phyloP scores from a whole-genome alignment of 1,140 invertebrate species.

The Magallana ariakensis region DNA sequence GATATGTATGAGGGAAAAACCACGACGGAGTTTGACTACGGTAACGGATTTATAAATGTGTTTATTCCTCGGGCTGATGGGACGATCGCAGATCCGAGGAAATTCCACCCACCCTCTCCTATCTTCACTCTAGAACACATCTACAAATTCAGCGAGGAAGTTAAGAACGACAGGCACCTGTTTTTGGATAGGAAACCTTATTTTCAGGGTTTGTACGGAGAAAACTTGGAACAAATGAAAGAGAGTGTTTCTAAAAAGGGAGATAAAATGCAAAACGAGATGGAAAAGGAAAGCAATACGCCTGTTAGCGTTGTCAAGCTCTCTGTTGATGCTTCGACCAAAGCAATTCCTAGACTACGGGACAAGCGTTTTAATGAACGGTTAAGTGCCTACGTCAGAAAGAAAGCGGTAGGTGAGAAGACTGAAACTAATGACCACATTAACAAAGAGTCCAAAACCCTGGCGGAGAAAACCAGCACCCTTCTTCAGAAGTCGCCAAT shows the following conservation, averaged over 20 bases:
- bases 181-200: constrained; percentile 42
- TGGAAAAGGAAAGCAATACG: constrained; percentile 1
- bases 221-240: neutral
- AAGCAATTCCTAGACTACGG: neutral
- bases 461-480: constrained; percentile 8
- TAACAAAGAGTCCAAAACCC: constrained; percentile 1
- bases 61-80: constrained; percentile 45
- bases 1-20: constrained; percentile 2
- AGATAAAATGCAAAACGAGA: neutral
- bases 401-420: constrained; percentile 9
- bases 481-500: constrained; percentile 13
- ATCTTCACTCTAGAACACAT: constrained; percentile 44
- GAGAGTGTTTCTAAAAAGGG: neutral
- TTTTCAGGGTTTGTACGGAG: constrained; percentile 15
- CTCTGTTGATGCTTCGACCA: constrained; percentile 33
- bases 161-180: constrained; percentile 40
- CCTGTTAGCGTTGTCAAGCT: constrained; percentile 42
- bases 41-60: constrained; percentile 42
- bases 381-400: constrained; percentile 37
- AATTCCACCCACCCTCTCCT: constrained; percentile 40
- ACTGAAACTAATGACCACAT: neutral
- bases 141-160: constrained; percentile 50
- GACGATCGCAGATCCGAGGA: neutral
- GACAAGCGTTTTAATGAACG: constrained; percentile 50
- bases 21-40: constrained; percentile 29